Evolutionary conservation across 2,113 vertebrate genomes (phyloP).

Genomic region (Haliaeetus leucogaster): DNA sequence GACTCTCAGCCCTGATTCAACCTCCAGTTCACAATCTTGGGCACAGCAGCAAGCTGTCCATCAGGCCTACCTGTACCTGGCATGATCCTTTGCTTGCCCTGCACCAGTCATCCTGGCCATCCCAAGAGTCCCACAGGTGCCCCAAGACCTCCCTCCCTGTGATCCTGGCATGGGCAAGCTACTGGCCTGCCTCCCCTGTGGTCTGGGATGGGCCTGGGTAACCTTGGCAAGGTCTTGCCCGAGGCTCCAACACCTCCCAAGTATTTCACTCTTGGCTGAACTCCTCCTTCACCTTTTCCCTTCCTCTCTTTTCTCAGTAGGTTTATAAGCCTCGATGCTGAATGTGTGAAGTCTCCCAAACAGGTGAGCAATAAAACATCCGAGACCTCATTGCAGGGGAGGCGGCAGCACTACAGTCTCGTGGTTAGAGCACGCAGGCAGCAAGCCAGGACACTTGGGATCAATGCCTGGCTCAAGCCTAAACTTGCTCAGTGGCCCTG

Average conservation of each 20-base stretch:
- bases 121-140: background rate
- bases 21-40: background rate
- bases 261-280: slow-evolving; percentile 45
- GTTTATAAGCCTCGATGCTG: background rate
- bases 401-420: background rate
- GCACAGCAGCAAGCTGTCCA: background rate
- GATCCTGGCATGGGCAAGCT: background rate
- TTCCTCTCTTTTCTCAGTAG: slow-evolving; percentile 6
- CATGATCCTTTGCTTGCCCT: background rate
- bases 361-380: slow-evolving; percentile 38
- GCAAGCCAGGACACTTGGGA: background rate
- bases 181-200: background rate
- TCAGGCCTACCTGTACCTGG: background rate
- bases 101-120: no score
- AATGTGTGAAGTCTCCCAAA: background rate
- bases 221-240: background rate
- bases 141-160: background rate
- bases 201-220: background rate
- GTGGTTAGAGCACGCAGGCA: background rate
- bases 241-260: background rate
- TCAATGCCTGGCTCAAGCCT: background rate
- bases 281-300: background rate
- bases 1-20: slow-evolving; percentile 5
- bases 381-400: background rate
- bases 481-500: background rate